Conservation (phyloP, 1,140 invertebrate genomes). For the Drosophila sucinea region DNA sequence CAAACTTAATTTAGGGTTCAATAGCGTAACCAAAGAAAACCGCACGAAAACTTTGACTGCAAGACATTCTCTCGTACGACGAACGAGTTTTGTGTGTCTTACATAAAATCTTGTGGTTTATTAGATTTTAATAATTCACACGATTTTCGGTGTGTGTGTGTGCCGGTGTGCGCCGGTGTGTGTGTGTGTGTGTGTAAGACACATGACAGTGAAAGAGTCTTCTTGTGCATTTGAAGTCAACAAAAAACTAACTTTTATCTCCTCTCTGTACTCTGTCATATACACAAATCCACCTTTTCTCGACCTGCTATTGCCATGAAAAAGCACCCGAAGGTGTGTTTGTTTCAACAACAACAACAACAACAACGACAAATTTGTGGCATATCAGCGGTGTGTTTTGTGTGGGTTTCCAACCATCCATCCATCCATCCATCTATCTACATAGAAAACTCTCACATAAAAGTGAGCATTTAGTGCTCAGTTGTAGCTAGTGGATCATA, state of each 20-base stretch:
- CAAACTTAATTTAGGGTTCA: conserved; percentile 83
- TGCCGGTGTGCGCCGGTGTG: conserved; percentile 8
- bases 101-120: conserved; percentile 83
- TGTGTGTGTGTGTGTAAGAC: conserved; percentile 56
- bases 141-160: conserved; percentile 46
- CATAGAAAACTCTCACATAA: neutral
- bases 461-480: conserved; percentile 16
- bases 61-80: conserved; percentile 33
- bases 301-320: conserved; percentile 22
- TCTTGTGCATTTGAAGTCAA: conserved; percentile 68
- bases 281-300: neutral
- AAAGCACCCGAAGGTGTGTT: conserved; percentile 76
- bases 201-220: conserved; percentile 57
- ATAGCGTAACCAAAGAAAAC: conserved; percentile 82
- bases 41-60: conserved; percentile 75
- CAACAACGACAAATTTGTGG: conserved; percentile 72
- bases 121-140: conserved; percentile 83
- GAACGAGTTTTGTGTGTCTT: conserved; percentile 73
- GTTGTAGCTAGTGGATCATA: conserved; percentile 44
- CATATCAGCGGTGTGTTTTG: conserved; percentile 78
- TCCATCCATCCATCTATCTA: neutral
- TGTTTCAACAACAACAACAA: conserved; percentile 74
- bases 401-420: conserved; percentile 26
- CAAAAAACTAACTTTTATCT: conserved; percentile 81
- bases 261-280: conserved; percentile 43